These are phyloP conservation scores for Ibycter americanus DNA, from an alignment of 2,797 vertebrate species.

Conservation along the genomic window DNA sequence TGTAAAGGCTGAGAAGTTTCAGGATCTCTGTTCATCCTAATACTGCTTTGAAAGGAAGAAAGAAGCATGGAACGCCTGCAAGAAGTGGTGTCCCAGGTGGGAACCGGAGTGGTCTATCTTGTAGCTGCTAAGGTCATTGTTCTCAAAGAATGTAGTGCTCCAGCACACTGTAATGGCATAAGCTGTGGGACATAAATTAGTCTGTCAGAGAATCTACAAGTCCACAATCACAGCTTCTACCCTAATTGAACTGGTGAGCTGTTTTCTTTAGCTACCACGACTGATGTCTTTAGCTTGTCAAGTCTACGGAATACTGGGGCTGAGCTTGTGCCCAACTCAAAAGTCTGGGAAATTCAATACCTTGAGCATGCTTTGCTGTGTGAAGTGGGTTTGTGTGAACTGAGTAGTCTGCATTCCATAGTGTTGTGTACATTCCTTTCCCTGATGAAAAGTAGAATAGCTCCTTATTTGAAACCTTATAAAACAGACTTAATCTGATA, in stretches of 20 bases:
- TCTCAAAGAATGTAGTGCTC: neutral
- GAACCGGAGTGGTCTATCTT: neutral
- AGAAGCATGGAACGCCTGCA: neutral
- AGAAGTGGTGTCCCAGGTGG: accelerated
- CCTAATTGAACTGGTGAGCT: neutral
- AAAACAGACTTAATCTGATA: neutral
- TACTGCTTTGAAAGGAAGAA: neutral
- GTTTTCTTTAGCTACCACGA: neutral
- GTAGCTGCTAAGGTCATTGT: neutral
- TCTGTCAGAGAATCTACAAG: neutral
- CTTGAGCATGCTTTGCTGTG: neutral
- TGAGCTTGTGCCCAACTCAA: neutral
- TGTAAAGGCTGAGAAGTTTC: neutral
- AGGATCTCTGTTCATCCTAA: neutral
- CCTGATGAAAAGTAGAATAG: neutral
- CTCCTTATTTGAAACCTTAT: neutral
- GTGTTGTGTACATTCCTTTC: neutral
- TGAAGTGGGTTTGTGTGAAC: neutral
- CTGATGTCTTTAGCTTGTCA: neutral
- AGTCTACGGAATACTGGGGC: neutral
- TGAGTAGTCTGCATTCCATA: neutral
- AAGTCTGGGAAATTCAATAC: neutral
- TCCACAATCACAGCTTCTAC: neutral
- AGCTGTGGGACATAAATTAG: neutral
- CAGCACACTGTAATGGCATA: neutral